Base-by-base conservation (phyloP, 2,888 invertebrate genomes). In the Hemaris fuciformis region DNA sequence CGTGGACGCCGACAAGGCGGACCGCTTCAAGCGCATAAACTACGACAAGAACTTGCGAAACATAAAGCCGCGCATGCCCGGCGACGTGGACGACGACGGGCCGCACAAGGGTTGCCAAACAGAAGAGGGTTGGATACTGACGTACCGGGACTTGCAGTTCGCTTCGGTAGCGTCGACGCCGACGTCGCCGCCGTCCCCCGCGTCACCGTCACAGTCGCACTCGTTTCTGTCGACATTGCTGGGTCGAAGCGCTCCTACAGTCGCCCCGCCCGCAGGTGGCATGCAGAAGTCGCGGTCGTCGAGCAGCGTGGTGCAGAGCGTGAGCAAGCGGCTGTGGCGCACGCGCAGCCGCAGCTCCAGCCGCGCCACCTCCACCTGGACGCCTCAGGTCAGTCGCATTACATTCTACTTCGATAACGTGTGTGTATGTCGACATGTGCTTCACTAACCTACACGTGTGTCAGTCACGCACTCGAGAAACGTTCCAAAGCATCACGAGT, bases 221-320 rank as follows among this genome's bases (percentile, higher is more conserved):
- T 87, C 91, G 84, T 89, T 93, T 70, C 78, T 91, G 66, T 80
- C 88, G 66, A 76, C 87, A 68, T 73, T 87, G 79, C 75, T 92
- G 66, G 87, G 89, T 58, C 84, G 89, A 66, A 79, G 82, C 70
- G 82, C 84, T 64, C 83, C 81, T 66, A 79, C 84, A 65, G 78
- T 83, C 65, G 79, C 82, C 76, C 80, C 84, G 66, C 85, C 93
- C 77, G 87, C 94, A 91, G 94, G 95, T 91, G 94, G 95, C 85
- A 97, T 97, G 97, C 97, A 97, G 94, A 97, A 97, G 93, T 97
- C 97, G 79, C 97, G 97, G 87, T 97, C 97, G 27, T 96, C 97
- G 72, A 96, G 97, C 81, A 97, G 96, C 91, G 97, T 97, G 84
- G 96, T 97, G 83, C 96, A 96, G 84, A 94, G 96, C 84, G 96